Percentiles rank a stretch among this genome's conserved stretches.
Conservation (phyloP, 2,113 vertebrate species). For the Pollimyrus isidori region DNA sequence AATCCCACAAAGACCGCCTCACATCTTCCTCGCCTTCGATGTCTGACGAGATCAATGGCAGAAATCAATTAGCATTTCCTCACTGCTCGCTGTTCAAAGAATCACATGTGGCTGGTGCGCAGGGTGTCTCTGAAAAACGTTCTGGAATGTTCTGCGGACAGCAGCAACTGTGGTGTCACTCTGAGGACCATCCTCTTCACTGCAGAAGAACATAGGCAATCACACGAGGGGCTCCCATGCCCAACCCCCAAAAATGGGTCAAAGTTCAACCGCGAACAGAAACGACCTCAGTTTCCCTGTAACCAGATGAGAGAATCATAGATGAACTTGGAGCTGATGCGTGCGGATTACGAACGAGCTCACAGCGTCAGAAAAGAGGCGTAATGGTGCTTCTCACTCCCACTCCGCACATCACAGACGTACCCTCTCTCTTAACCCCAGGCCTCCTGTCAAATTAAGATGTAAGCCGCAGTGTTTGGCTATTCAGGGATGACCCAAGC, state of each 20-base stretch:
- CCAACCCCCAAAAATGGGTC: not conserved
- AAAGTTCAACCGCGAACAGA: constrained; percentile 17
- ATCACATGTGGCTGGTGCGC: not conserved
- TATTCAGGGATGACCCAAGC: not conserved
- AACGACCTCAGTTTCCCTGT: not conserved
- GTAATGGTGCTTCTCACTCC: not conserved
- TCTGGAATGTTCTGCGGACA: not conserved
- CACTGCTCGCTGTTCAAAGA: not conserved
- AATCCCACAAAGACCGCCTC: not conserved
- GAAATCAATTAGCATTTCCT: not conserved
- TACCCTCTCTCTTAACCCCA: not conserved
- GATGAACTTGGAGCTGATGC: not conserved
- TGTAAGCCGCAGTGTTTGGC: not conserved
- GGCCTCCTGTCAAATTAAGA: not conserved
- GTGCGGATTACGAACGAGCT: not conserved
- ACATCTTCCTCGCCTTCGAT: not conserved
- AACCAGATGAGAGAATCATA: not conserved
- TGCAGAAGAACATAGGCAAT: constrained; percentile 12
- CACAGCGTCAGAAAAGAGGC: not conserved
- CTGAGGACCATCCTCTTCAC: constrained; percentile 9
- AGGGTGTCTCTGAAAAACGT: not conserved
- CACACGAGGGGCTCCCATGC: not conserved
- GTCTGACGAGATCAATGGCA: not conserved
- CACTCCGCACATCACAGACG: not conserved
- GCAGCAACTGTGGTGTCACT: not conserved